Percentiles rank a stretch among this genome's conserved stretches.
phyloP scores from a whole-genome alignment of 1,140 invertebrate species.

The Pissodes strobi region DNA sequence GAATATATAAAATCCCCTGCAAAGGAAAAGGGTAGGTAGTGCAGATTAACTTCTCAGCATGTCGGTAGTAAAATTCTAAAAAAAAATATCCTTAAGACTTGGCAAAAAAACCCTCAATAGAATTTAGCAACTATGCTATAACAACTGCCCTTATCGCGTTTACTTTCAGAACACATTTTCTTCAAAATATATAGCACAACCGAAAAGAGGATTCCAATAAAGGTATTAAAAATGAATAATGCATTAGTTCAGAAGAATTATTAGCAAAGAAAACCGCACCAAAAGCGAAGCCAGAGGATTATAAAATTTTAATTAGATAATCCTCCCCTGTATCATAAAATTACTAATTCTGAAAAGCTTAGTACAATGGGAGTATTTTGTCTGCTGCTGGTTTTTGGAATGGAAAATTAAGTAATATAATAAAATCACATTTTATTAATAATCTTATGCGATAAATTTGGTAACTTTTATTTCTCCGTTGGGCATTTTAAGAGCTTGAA shows the following conservation, averaged over 20 bases:
- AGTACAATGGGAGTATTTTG: conserved; percentile 11
- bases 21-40: too few relatives aligned
- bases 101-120: too few relatives aligned
- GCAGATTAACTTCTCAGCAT: too few relatives aligned
- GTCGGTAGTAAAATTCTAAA: too few relatives aligned
- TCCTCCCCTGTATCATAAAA: conserved; percentile 27
- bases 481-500: too few relatives aligned
- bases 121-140: too few relatives aligned
- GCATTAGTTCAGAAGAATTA: conserved; percentile 19
- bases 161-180: too few relatives aligned
- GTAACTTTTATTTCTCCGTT: too few relatives aligned
- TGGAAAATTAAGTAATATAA: conserved; percentile 2
- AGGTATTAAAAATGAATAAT: conserved; percentile 27
- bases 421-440: not conserved
- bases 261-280: conserved; percentile 11
- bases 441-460: not conserved
- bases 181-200: not conserved
- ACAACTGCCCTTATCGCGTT: too few relatives aligned
- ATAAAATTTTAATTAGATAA: conserved; percentile 29
- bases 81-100: too few relatives aligned
- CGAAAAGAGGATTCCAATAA: conserved; percentile 7
- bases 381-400: not conserved
- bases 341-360: conserved; percentile 18
- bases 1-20: too few relatives aligned
- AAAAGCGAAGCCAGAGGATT: conserved; percentile 13